Evolutionary conservation across 2,888 invertebrate species (phyloP).

Genomic region (Choreutis nemorana): DNA sequence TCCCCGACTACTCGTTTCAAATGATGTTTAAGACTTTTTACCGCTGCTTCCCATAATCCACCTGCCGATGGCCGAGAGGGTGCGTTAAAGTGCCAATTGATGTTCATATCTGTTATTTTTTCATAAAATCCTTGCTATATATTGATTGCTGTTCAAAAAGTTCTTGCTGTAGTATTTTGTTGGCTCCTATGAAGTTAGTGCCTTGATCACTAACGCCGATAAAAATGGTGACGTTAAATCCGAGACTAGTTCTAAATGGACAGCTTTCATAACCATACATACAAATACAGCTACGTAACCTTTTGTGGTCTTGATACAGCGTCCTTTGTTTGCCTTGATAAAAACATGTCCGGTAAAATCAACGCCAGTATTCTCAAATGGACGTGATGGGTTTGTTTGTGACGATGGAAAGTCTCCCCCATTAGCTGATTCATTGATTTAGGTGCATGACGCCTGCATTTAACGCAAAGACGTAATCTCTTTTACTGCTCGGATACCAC

Average conservation of each 20-base stretch:
- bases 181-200: no score
- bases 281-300: slow-evolving; percentile 16
- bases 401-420: slow-evolving; percentile 12
- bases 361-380: slow-evolving; percentile 11
- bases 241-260: no score
- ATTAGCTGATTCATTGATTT: slow-evolving; percentile 9
- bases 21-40: slow-evolving; percentile 10
- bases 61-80: slow-evolving; percentile 8
- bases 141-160: no score
- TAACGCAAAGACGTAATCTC: slow-evolving; percentile 8
- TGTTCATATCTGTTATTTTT: slow-evolving; percentile 6
- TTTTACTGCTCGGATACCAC: slow-evolving; percentile 8
- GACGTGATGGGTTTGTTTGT: slow-evolving; percentile 7
- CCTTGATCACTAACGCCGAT: no score
- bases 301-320: slow-evolving; percentile 5
- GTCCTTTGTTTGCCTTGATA: background rate
- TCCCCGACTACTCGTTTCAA: slow-evolving; percentile 14
- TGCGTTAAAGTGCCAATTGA: slow-evolving; percentile 9
- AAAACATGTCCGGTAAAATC: slow-evolving; percentile 4
- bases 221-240: no score
- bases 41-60: slow-evolving; percentile 9
- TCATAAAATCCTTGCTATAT: slow-evolving; percentile 3
- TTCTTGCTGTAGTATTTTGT: no score
- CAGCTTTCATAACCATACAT: slow-evolving; percentile 15
- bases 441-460: slow-evolving; percentile 7